These are phyloP conservation scores for Cantharis nigra DNA, from an alignment of 2,888 invertebrate genomes.

Conservation along the genomic window DNA sequence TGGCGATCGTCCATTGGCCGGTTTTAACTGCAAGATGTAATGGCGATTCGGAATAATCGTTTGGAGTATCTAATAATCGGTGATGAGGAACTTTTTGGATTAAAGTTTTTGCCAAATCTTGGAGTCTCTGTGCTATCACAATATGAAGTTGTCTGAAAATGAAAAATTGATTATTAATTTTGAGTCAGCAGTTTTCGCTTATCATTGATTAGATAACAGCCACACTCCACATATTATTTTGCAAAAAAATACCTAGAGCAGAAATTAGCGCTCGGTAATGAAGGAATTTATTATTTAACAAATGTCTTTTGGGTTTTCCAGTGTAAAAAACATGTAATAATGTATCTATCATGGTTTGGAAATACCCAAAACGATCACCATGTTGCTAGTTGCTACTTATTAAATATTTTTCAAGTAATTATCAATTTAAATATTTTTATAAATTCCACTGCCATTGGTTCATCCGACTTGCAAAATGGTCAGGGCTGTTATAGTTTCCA, in stretches of 20 bases:
- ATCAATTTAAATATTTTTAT: background rate
- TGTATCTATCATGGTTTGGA: background rate
- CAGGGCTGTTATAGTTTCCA: background rate
- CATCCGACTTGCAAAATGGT: background rate
- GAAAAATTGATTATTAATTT: background rate
- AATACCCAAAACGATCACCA: background rate
- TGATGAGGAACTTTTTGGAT: constrained; percentile 80
- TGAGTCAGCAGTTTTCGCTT: background rate
- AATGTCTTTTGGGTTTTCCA: background rate
- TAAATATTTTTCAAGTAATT: background rate
- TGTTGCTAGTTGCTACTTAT: background rate
- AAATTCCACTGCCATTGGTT: background rate
- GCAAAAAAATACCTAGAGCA: background rate
- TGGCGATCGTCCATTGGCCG: constrained; percentile 72
- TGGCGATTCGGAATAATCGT: constrained; percentile 80
- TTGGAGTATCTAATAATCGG: constrained; percentile 76
- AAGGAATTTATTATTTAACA: background rate
- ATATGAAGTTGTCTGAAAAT: constrained; percentile 77
- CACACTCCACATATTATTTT: background rate
- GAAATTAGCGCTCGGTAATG: background rate
- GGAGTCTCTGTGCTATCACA: constrained; percentile 77
- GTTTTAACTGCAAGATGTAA: constrained; percentile 86
- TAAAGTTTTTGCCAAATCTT: constrained; percentile 73
- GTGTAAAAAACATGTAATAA: background rate
- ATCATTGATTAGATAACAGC: background rate